Evolutionary conservation across 2,113 vertebrate genomes (phyloP), one percentile per base, ranked within the genome.

Genomic region (Carettochelys insculpta): DNA sequence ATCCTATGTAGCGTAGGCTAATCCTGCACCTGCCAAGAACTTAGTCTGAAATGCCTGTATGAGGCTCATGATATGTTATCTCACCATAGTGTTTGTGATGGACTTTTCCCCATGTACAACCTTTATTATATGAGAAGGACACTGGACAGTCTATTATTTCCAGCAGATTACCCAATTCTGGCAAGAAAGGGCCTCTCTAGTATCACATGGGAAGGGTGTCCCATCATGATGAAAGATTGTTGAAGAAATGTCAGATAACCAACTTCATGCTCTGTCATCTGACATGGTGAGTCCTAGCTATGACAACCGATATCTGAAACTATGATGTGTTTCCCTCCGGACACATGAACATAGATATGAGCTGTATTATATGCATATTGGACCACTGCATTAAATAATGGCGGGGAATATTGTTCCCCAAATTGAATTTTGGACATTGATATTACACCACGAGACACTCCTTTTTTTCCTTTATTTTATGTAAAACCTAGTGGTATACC

Each of bases 371-470:
- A 77, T 29, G 85, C 47, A 25, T 51, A 65, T 25, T 81, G 41
- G 5, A 48, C 19, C 85, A 91, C 19, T 82, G 24, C 7, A 76
- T 80, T 91, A 94, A 89, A 83, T 93, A 19, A 5, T 71, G 24
- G 0, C 41, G 2, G n/a, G 20, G 86, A 77, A 91, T 34, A 17
- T 27, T 47, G 65, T 50, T 88, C 38, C 41, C 53, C 24, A 3
- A 81, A 75, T 48, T 52, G 25, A 0, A 0, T 0, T 0, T 31
- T 0, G 0, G 24, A 88, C 13, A 16, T 52, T 80, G 80, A 25
- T 50, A 79, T 3, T 77, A 47, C 8, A 50, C 90, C 1, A 0
- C 41, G 85, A 56, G 52, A 0, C 0, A 73, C 52, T 6, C 53
- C 85, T 90, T 34, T 61, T 61, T 61, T 34, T 34, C 29, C 22